phyloP scores from a whole-genome alignment of 2,797 vertebrate species.

The Echiichthys vipera region DNA sequence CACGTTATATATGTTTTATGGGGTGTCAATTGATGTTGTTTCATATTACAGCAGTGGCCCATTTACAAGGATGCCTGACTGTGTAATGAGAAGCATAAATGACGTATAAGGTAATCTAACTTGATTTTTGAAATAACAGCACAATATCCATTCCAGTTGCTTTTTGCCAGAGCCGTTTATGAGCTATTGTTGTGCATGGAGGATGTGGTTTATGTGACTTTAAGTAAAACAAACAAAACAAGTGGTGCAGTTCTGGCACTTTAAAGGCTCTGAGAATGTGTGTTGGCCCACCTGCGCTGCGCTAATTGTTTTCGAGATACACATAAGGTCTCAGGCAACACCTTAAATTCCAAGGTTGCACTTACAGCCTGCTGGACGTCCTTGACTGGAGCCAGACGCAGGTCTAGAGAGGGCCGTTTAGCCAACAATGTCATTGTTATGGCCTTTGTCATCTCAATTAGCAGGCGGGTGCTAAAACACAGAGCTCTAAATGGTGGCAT shows the following conservation, averaged over 20 bases:
- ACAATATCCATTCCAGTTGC: constrained; percentile 39
- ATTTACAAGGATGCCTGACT: constrained; percentile 69
- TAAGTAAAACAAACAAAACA: constrained; percentile 76
- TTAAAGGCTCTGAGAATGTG: constrained; percentile 70
- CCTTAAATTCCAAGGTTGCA: constrained; percentile 84
- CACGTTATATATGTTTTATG: constrained; percentile 82
- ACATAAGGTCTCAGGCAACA: constrained; percentile 62
- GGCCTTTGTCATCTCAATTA: constrained; percentile 87
- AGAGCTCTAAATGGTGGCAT: constrained; percentile 80
- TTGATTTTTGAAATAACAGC: constrained; percentile 55
- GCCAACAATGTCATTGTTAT: constrained; percentile 86
- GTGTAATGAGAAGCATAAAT: constrained; percentile 66
- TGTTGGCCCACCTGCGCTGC: constrained; percentile 53
- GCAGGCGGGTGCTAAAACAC: constrained; percentile 89
- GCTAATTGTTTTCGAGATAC: constrained; percentile 71
- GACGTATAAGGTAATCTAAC: constrained; percentile 66
- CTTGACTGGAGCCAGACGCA: constrained; percentile 84
- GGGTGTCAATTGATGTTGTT: constrained; percentile 76
- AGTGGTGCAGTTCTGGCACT: constrained; percentile 59
- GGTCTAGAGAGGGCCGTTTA: constrained; percentile 79
- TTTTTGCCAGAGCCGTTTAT: constrained; percentile 37
- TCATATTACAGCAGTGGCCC: constrained; percentile 66
- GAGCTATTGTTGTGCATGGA: constrained; percentile 37
- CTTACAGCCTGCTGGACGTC: constrained; percentile 76
- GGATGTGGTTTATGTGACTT: constrained; percentile 68